These are phyloP conservation scores for Piezodorus guildinii DNA, from an alignment of 1,140 invertebrate genomes.

Conservation along the genomic window DNA sequence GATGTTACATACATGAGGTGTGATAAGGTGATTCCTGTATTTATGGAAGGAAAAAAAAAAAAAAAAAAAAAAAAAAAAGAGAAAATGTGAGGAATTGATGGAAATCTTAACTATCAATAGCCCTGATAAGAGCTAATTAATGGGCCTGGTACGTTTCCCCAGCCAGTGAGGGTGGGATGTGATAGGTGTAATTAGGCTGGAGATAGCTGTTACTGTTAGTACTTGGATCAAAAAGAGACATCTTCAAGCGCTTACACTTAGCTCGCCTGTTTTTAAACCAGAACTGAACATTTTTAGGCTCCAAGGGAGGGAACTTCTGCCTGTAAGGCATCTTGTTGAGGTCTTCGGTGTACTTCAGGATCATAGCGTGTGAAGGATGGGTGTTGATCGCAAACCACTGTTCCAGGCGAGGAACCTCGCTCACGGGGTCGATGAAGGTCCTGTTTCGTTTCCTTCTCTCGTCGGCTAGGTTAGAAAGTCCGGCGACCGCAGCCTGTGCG, in stretches of 20 bases:
- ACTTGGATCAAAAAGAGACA: slow-evolving; percentile 55
- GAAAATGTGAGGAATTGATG: too few species aligned
- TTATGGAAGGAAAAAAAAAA: too few species aligned
- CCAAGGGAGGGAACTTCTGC: slow-evolving; percentile 89
- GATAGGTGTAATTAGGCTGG: slow-evolving; percentile 26
- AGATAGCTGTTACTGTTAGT: background rate
- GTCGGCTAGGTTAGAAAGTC: slow-evolving; percentile 42
- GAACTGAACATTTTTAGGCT: slow-evolving; percentile 97
- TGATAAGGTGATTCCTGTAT: too few species aligned
- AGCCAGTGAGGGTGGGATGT: slow-evolving; percentile 23
- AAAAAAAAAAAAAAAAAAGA: too few species aligned
- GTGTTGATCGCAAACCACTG: slow-evolving; percentile 97
- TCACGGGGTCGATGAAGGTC: slow-evolving; percentile 97
- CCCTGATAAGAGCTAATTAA: background rate
- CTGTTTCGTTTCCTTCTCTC: slow-evolving; percentile 86
- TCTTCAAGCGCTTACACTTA: slow-evolving; percentile 87
- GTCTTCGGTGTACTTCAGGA: slow-evolving; percentile 93
- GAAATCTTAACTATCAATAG: too few species aligned
- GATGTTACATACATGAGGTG: too few species aligned
- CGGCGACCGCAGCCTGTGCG: slow-evolving; percentile 33
- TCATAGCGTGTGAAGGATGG: slow-evolving; percentile 91
- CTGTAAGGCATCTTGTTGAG: slow-evolving; percentile 88
- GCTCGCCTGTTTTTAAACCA: slow-evolving; percentile 93
- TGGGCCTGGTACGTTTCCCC: slow-evolving; percentile 16
- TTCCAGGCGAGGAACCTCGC: slow-evolving; percentile 90